Evolutionary conservation across 2,888 invertebrate genomes (phyloP).

Genomic region (Teleogryllus oceanicus): DNA sequence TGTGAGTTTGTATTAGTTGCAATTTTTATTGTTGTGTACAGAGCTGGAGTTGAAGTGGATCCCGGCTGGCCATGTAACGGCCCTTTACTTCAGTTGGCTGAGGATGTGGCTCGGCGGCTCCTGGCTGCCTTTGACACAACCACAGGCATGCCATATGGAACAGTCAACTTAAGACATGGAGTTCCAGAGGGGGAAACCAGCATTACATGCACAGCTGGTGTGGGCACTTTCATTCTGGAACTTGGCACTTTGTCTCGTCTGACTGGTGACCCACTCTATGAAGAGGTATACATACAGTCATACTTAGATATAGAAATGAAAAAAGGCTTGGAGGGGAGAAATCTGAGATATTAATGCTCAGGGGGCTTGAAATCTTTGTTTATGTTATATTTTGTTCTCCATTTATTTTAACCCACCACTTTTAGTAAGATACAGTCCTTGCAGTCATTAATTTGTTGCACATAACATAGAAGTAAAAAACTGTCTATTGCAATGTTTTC

Average conservation of each 20-base stretch:
- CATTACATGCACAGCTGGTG: slow-evolving; percentile 96
- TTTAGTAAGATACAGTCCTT: too few species aligned
- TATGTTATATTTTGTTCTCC: too few species aligned
- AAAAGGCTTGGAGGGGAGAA: background rate
- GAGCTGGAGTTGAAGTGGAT: slow-evolving; percentile 75
- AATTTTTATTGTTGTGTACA: slow-evolving; percentile 42
- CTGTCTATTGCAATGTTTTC: too few species aligned
- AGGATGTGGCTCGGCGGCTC: slow-evolving; percentile 87
- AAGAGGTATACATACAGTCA: slow-evolving; percentile 61
- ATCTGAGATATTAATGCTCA: too few species aligned
- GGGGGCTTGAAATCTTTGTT: background rate
- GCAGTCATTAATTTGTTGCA: too few species aligned
- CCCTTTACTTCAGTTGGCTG: slow-evolving; percentile 85
- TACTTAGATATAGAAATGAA: slow-evolving; percentile 37
- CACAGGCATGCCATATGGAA: slow-evolving; percentile 97
- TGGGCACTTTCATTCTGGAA: slow-evolving; percentile 94
- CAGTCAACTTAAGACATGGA: slow-evolving; percentile 86
- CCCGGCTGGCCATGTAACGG: slow-evolving; percentile 98
- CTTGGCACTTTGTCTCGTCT: slow-evolving; percentile 91
- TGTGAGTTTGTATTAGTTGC: background rate
- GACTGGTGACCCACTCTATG: slow-evolving; percentile 91
- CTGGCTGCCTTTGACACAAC: slow-evolving; percentile 86
- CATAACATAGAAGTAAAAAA: too few species aligned
- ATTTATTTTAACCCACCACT: too few species aligned
- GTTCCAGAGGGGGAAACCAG: slow-evolving; percentile 94